phyloP scores from a whole-genome alignment of 2,888 invertebrate species.

The Margaritifera margaritifera region DNA sequence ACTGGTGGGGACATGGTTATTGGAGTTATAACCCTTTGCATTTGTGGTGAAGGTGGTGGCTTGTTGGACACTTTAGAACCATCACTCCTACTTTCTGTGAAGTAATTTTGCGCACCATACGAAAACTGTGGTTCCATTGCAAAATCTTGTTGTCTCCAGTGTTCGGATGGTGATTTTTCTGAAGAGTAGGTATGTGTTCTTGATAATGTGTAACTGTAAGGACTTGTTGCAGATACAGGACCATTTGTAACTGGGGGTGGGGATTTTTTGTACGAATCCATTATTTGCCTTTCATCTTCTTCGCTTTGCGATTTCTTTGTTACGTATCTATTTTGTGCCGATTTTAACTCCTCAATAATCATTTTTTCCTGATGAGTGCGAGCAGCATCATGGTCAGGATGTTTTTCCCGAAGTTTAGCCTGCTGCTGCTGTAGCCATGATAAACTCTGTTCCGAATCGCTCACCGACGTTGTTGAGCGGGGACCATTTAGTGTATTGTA shows the following conservation, averaged over 20 bases:
- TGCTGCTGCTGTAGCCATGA: conserved; percentile 72
- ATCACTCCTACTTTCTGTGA: conserved; percentile 23
- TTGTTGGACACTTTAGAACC: conserved; percentile 45
- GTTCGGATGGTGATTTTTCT: conserved; percentile 40
- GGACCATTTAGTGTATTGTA: conserved; percentile 53
- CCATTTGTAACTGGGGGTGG: conserved; percentile 46
- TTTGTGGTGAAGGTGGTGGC: conserved; percentile 56
- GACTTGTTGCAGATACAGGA: conserved; percentile 41
- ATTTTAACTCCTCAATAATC: conserved; percentile 80
- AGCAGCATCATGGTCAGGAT: conserved; percentile 39
- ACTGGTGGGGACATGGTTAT: conserved; percentile 32
- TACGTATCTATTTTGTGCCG: conserved; percentile 71
- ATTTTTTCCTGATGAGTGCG: conserved; percentile 80
- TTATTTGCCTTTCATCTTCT: conserved; percentile 65
- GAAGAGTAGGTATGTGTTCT: conserved; percentile 46
- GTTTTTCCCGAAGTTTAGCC: conserved; percentile 62
- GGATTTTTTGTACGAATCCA: conserved; percentile 40
- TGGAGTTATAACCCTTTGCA: conserved; percentile 42
- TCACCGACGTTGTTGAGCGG: conserved; percentile 20
- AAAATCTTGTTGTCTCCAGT: conserved; percentile 28
- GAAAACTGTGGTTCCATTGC: conserved; percentile 32
- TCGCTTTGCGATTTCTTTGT: conserved; percentile 78
- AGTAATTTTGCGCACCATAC: conserved; percentile 33
- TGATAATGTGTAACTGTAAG: conserved; percentile 45
- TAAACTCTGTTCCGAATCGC: conserved; percentile 44